Evolutionary conservation across 1,140 invertebrate species (phyloP).

Genomic region (Tyrophagus putrescentiae): DNA sequence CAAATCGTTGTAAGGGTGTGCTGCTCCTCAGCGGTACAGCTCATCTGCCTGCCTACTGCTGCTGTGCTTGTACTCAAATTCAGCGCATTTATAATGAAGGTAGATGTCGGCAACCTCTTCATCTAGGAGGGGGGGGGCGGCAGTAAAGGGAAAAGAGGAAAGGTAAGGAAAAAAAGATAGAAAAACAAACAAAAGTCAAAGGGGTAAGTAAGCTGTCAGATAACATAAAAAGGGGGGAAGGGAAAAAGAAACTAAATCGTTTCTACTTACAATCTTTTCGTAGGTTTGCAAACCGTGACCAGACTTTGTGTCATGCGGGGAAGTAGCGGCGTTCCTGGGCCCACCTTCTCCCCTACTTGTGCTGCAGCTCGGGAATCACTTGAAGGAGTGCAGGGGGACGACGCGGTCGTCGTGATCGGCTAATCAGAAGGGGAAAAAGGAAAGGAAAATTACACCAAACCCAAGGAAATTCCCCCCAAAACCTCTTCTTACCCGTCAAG

Average conservation of each 20-base stretch:
- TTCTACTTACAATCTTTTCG: slow-evolving; percentile 64
- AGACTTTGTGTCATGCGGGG: slow-evolving; percentile 82
- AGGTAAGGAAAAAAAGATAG: neutral
- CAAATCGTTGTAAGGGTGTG: too few relatives aligned
- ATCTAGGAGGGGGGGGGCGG: slow-evolving; percentile 42
- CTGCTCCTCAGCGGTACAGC: too few relatives aligned
- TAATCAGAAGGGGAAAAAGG: neutral
- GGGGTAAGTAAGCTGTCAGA: too few relatives aligned
- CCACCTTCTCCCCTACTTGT: slow-evolving; percentile 44
- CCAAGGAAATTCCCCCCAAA: too few relatives aligned
- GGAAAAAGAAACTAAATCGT: too few relatives aligned
- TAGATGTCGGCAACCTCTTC: slow-evolving; percentile 74
- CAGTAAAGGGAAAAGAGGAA: neutral
- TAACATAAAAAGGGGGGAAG: too few relatives aligned
- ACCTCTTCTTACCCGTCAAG: slow-evolving; percentile 43
- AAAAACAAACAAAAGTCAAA: neutral
- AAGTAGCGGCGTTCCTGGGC: slow-evolving; percentile 65
- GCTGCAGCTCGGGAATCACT: slow-evolving; percentile 79
- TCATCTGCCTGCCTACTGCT: too few relatives aligned
- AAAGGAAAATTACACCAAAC: neutral
- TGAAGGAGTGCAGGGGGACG: slow-evolving; percentile 84
- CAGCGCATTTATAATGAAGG: slow-evolving; percentile 61
- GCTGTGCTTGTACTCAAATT: too few relatives aligned
- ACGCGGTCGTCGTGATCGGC: slow-evolving; percentile 97
- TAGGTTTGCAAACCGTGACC: slow-evolving; percentile 94